phyloP scores from a whole-genome alignment of 1,140 invertebrate species.

The Bombus waltoni region DNA sequence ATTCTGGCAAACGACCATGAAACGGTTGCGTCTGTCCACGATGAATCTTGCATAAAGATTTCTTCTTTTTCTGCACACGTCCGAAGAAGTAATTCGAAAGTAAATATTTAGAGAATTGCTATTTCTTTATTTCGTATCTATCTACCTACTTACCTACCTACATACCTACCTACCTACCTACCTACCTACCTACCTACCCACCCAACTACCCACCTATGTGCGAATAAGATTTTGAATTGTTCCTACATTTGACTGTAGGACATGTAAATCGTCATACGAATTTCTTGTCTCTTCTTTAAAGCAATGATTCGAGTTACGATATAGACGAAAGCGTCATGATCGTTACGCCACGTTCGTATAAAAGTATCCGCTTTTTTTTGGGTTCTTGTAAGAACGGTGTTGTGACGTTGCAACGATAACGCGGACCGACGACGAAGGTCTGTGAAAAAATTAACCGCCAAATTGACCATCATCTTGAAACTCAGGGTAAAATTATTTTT shows the following conservation, averaged over 20 bases:
- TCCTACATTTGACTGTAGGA: too few relatives aligned
- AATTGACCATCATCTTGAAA: too few relatives aligned
- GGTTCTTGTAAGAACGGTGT: neutral
- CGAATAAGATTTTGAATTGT: neutral
- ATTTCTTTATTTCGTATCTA: neutral
- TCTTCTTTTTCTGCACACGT: too few relatives aligned
- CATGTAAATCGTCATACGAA: neutral
- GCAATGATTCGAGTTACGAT: neutral
- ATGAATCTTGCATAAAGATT: neutral
- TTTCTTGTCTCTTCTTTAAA: neutral
- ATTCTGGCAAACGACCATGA: slow-evolving; percentile 21
- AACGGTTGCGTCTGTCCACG: neutral
- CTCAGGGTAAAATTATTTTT: too few relatives aligned
- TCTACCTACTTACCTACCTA: too few relatives aligned
- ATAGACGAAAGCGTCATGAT: neutral
- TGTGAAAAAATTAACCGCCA: too few relatives aligned
- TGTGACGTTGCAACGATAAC: neutral
- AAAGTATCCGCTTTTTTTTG: neutral
- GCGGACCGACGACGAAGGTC: too few relatives aligned
- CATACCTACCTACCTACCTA: too few relatives aligned
- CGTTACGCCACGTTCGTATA: neutral
- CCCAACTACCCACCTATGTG: neutral
- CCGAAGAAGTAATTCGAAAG: neutral
- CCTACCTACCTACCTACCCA: too few relatives aligned
- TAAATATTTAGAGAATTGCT: neutral